Percentiles rank a stretch among this genome's conserved stretches.
phyloP scores from a whole-genome alignment of 2,888 invertebrate species.

The Napeogenes inachia region DNA sequence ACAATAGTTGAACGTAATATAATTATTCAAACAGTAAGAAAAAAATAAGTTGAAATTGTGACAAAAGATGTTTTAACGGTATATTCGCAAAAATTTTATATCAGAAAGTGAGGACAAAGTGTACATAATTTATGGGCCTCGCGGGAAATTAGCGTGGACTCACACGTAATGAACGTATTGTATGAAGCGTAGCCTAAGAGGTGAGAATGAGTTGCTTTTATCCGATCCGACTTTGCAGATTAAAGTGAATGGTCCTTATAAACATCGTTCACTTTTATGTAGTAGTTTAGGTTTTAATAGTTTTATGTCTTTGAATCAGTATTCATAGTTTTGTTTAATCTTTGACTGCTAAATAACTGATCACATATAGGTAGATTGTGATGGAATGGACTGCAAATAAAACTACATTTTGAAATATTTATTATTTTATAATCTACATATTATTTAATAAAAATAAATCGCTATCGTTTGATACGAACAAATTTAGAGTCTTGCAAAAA shows the following conservation, averaged over 20 bases:
- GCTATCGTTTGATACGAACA: background rate
- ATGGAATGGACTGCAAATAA: no score
- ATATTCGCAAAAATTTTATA: background rate
- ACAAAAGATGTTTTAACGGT: background rate
- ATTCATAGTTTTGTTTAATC: background rate
- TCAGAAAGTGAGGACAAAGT: conserved; percentile 15
- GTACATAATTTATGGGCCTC: conserved; percentile 40
- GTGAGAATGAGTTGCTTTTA: conserved; percentile 20
- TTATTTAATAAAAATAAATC: background rate
- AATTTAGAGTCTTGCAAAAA: conserved; percentile 12
- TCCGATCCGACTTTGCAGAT: conserved; percentile 14
- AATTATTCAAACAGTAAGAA: background rate
- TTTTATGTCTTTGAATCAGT: background rate
- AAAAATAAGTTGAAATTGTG: background rate
- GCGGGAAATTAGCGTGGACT: conserved; percentile 43
- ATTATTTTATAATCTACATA: no score
- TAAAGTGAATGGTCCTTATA: background rate
- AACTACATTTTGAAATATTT: no score
- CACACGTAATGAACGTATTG: conserved; percentile 36
- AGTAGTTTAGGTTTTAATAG: background rate
- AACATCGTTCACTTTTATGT: background rate
- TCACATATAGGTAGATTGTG: background rate
- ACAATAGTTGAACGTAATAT: no score
- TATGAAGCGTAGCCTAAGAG: conserved; percentile 27
- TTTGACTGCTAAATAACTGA: background rate